Evolutionary conservation across 2,797 vertebrate species (phyloP).

Genomic region (Lutjanus argentimaculatus): DNA sequence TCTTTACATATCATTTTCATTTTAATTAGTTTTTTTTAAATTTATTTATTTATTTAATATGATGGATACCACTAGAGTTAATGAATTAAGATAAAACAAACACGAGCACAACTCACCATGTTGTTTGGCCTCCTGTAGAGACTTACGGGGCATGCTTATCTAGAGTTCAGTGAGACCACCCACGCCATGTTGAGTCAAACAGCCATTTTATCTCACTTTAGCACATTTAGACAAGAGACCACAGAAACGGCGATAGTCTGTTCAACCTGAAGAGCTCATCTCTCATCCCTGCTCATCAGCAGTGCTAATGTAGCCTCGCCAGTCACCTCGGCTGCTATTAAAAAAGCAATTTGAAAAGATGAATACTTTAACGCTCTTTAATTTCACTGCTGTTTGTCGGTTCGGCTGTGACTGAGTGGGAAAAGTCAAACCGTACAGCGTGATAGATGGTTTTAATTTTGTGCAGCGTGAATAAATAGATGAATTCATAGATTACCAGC

Average conservation of each 20-base stretch:
- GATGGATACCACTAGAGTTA: too few relatives aligned
- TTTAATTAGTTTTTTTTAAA: slow-evolving; percentile 47
- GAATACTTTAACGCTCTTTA: slow-evolving; percentile 54
- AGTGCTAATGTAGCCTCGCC: slow-evolving; percentile 42
- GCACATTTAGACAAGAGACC: slow-evolving; percentile 61
- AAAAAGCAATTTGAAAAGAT: slow-evolving; percentile 67
- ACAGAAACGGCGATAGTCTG: slow-evolving; percentile 42
- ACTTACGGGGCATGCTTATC: slow-evolving; percentile 33
- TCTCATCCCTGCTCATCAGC: slow-evolving; percentile 53
- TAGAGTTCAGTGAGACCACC: slow-evolving; percentile 39
- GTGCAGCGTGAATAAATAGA: slow-evolving; percentile 30
- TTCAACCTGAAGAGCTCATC: slow-evolving; percentile 61
- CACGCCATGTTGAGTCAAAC: slow-evolving; percentile 51
- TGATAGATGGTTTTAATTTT: slow-evolving; percentile 64
- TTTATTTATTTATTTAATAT: slow-evolving; percentile 25
- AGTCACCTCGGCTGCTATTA: slow-evolving; percentile 47
- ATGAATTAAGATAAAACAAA: neutral
- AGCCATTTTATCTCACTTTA: slow-evolving; percentile 72
- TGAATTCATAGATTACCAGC: slow-evolving; percentile 26
- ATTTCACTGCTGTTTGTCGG: slow-evolving; percentile 52
- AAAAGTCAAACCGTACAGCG: slow-evolving; percentile 25
- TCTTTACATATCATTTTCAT: slow-evolving; percentile 64
- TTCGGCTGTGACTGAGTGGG: slow-evolving; percentile 38
- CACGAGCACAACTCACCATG: neutral
- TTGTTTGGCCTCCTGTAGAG: slow-evolving; percentile 23